These are phyloP conservation scores for Phyllostomus discolor DNA, from an alignment of 2,113 vertebrate genomes.

Conservation along the genomic window DNA sequence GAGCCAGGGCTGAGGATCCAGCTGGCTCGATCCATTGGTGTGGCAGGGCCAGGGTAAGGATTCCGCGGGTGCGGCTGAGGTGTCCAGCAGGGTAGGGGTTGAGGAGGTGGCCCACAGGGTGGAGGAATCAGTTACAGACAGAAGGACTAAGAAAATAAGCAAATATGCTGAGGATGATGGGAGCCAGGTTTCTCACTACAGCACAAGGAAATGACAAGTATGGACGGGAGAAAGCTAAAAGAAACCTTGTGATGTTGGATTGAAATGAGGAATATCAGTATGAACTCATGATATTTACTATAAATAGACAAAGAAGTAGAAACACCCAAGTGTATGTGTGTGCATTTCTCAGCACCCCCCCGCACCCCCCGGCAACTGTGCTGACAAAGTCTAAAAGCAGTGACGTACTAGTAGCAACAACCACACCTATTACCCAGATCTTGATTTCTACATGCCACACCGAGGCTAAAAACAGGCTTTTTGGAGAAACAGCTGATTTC, in stretches of 20 bases:
- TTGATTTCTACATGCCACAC: background rate
- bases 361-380: background rate
- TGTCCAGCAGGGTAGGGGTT: background rate
- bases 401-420: background rate
- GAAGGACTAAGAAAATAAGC: background rate
- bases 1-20: background rate
- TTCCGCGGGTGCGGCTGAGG: background rate
- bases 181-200: background rate
- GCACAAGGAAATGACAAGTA: background rate
- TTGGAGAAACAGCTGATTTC: background rate
- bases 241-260: background rate
- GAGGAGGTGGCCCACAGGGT: background rate
- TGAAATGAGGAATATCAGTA: background rate
- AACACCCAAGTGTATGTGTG: accelerated
- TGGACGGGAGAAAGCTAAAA: background rate
- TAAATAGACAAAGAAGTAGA: background rate
- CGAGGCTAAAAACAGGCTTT: background rate
- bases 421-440: background rate
- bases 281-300: background rate
- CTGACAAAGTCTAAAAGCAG: background rate
- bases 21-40: background rate
- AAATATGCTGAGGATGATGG: background rate
- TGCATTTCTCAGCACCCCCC: no score
- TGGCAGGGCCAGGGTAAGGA: background rate
- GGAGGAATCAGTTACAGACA: background rate